Percentiles rank a stretch among this genome's conserved stretches.
phyloP scores from a whole-genome alignment of 2,888 invertebrate genomes.

The Dicyrtoma fusca region DNA sequence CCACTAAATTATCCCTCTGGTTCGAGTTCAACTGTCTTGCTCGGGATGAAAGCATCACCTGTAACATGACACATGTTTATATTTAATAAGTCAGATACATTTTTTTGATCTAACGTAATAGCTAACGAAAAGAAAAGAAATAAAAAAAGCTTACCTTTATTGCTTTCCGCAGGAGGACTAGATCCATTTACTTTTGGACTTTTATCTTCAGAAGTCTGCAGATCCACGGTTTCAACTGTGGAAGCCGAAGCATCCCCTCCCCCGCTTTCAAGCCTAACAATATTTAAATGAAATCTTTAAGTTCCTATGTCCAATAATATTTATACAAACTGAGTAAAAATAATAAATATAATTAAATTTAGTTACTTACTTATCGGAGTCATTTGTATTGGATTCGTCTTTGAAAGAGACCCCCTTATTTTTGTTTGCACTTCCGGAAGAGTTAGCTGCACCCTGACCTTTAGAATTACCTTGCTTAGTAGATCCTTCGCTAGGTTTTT shows the following conservation, averaged over 20 bases:
- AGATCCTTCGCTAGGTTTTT: slow-evolving; percentile 39
- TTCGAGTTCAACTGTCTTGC: too few relatives aligned
- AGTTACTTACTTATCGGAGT: neutral
- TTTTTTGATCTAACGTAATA: too few relatives aligned
- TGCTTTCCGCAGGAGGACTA: slow-evolving; percentile 23
- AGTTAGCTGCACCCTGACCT: slow-evolving; percentile 13
- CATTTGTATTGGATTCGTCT: slow-evolving; percentile 31
- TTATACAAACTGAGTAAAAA: neutral
- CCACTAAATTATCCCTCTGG: too few relatives aligned
- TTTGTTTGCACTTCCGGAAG: slow-evolving; percentile 36
- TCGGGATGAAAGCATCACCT: too few relatives aligned
- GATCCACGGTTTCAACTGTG: neutral
- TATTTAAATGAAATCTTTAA: neutral
- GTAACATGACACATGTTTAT: too few relatives aligned
- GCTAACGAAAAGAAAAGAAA: too few relatives aligned
- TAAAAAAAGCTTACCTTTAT: too few relatives aligned
- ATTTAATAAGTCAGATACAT: too few relatives aligned
- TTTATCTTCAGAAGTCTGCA: neutral
- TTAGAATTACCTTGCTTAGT: slow-evolving; percentile 34
- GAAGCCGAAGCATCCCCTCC: slow-evolving; percentile 23
- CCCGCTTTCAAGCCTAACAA: slow-evolving; percentile 11
- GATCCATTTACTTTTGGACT: slow-evolving; percentile 31
- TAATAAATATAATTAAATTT: neutral
- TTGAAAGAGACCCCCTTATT: slow-evolving; percentile 51
- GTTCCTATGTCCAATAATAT: neutral